Evolutionary conservation across 2,888 invertebrate species (phyloP).

Genomic region (Bruchidius siliquastri): DNA sequence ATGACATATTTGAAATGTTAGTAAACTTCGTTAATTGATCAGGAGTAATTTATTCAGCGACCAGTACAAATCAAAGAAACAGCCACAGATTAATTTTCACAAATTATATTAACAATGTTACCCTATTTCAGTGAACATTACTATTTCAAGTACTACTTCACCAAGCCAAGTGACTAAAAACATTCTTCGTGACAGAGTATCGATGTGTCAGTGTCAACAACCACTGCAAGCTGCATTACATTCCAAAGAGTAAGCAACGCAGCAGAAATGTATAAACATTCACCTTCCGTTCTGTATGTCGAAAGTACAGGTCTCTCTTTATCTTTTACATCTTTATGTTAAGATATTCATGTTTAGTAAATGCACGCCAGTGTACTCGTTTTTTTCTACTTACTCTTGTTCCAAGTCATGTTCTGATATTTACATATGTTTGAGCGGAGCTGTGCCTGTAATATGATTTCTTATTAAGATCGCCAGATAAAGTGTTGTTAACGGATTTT

Average conservation of each 20-base stretch:
- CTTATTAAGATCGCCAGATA: neutral
- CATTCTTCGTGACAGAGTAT: neutral
- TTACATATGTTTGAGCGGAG: neutral
- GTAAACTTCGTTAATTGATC: too few relatives aligned
- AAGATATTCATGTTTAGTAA: neutral
- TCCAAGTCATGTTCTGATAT: neutral
- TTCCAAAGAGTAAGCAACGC: neutral
- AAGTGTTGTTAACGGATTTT: neutral
- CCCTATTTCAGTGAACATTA: too few relatives aligned
- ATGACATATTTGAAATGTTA: too few relatives aligned
- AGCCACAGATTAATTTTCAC: too few relatives aligned
- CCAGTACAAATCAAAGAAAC: too few relatives aligned
- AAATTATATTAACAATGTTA: too few relatives aligned
- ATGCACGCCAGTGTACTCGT: neutral
- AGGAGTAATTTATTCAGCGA: too few relatives aligned
- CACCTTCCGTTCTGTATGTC: neutral
- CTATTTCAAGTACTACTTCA: too few relatives aligned
- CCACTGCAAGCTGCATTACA: neutral
- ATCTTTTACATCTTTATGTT: neutral
- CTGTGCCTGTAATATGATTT: neutral
- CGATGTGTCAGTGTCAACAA: neutral
- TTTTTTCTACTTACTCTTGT: neutral
- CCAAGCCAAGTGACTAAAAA: too few relatives aligned
- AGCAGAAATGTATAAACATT: neutral
- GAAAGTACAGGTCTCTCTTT: neutral